Percentiles rank a stretch among this genome's conserved stretches.
Evolutionary conservation across 2,888 invertebrate species (phyloP).

Genomic region (Argyresthia goedartella): DNA sequence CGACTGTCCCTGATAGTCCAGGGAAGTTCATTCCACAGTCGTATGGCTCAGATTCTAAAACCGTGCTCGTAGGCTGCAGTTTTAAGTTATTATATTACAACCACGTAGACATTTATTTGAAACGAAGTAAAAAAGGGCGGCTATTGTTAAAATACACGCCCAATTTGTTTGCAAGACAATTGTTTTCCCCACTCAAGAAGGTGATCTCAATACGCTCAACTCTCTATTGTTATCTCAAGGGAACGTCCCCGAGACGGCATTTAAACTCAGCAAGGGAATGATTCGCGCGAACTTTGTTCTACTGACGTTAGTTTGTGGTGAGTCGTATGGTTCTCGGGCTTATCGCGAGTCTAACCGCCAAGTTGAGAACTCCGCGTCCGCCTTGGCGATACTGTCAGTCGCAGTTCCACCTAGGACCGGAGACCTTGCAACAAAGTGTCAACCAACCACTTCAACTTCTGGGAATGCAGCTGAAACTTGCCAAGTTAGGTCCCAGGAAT

Average conservation of each 20-base stretch:
- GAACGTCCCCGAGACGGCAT: constrained; percentile 3
- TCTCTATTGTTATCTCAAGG: not conserved
- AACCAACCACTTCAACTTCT: constrained; percentile 40
- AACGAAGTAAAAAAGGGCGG: not conserved
- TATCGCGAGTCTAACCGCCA: constrained; percentile 18
- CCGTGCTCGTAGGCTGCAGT: too few relatives aligned
- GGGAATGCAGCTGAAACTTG: constrained; percentile 4
- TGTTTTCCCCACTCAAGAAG: too few relatives aligned
- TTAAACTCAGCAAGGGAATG: constrained; percentile 14
- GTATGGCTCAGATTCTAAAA: too few relatives aligned
- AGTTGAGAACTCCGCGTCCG: too few relatives aligned
- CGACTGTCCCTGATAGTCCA: too few relatives aligned
- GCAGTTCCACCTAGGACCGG: constrained; percentile 35
- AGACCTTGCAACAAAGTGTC: constrained; percentile 53
- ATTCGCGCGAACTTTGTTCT: constrained; percentile 22
- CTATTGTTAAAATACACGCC: too few relatives aligned
- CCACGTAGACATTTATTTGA: not conserved
- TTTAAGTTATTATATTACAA: not conserved
- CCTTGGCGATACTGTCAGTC: constrained; percentile 26
- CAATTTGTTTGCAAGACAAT: too few relatives aligned
- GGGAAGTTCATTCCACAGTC: too few relatives aligned
- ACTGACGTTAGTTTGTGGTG: constrained; percentile 26
- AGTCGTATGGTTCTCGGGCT: constrained; percentile 21
- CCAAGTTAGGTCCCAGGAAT: not conserved
- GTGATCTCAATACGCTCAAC: too few relatives aligned